Conservation (phyloP, 2,888 invertebrate species). For the Julus scanicus region DNA sequence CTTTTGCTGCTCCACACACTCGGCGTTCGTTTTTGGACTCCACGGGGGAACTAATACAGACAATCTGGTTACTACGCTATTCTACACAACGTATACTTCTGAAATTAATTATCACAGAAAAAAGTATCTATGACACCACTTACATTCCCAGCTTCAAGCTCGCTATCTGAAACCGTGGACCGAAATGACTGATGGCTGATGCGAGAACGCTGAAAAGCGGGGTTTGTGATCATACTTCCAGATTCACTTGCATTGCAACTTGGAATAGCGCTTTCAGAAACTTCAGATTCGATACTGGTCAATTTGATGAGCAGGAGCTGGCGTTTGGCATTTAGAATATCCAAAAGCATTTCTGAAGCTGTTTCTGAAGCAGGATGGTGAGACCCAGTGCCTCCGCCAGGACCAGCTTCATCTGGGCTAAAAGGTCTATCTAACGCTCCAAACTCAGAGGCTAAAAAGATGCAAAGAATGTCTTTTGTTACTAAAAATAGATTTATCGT, state of each 20-base stretch:
- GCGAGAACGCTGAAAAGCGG: slow-evolving; percentile 78
- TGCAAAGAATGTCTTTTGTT: not conserved
- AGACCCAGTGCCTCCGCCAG: slow-evolving; percentile 48
- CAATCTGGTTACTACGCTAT: not conserved
- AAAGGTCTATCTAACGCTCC: slow-evolving; percentile 52
- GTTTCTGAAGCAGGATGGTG: slow-evolving; percentile 59
- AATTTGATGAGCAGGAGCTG: slow-evolving; percentile 86
- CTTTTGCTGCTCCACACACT: slow-evolving; percentile 95
- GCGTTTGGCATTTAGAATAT: slow-evolving; percentile 92
- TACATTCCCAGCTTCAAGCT: slow-evolving; percentile 89
- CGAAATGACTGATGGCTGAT: slow-evolving; percentile 77
- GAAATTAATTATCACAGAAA: not conserved
- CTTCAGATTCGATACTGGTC: slow-evolving; percentile 90
- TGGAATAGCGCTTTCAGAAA: slow-evolving; percentile 65
- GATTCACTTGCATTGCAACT: slow-evolving; percentile 70
- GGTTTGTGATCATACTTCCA: slow-evolving; percentile 84
- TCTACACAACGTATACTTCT: not conserved
- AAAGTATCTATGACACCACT: slow-evolving; percentile 66
- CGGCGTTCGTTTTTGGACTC: slow-evolving; percentile 79
- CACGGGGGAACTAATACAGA: slow-evolving; percentile 72
- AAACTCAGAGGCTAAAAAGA: not conserved
- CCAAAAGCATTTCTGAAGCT: slow-evolving; percentile 91
- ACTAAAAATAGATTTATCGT: not conserved
- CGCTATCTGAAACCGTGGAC: slow-evolving; percentile 93
- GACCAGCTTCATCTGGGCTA: slow-evolving; percentile 53